Conservation (phyloP, 2,113 vertebrate genomes). For the Stictonetta naevosa region DNA sequence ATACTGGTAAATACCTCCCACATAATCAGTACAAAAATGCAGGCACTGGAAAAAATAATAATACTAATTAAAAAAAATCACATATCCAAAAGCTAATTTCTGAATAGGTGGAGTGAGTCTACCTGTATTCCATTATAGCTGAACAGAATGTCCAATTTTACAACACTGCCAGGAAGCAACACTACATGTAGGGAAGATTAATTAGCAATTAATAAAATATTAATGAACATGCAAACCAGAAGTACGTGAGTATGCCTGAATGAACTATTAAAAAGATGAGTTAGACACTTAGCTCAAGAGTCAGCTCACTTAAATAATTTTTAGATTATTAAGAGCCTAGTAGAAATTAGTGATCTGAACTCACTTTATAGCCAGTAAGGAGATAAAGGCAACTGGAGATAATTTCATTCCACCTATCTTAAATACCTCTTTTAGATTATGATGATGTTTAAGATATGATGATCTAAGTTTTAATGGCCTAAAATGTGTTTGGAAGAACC, state of each 20-base stretch:
- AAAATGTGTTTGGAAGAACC: background rate
- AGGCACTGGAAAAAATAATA: no score
- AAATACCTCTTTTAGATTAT: background rate
- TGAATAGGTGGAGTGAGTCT: background rate
- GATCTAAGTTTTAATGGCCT: background rate
- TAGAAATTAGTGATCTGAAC: background rate
- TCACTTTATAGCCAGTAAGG: background rate
- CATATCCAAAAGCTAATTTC: background rate
- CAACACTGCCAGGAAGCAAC: background rate
- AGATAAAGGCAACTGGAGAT: background rate
- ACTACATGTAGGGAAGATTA: background rate
- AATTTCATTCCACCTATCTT: background rate
- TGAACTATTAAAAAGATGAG: background rate
- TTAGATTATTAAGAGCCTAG: background rate
- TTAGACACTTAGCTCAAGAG: background rate
- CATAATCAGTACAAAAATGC: background rate
- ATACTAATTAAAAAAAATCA: background rate
- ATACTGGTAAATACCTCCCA: background rate
- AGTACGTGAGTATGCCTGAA: background rate
- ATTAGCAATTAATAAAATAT: background rate
- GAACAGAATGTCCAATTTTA: background rate
- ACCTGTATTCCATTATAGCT: background rate
- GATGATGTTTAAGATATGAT: background rate
- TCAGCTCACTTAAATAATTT: background rate
- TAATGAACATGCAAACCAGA: background rate